Evolutionary conservation across 1,140 invertebrate genomes (phyloP).

Genomic region (Lepidurus packardi): DNA sequence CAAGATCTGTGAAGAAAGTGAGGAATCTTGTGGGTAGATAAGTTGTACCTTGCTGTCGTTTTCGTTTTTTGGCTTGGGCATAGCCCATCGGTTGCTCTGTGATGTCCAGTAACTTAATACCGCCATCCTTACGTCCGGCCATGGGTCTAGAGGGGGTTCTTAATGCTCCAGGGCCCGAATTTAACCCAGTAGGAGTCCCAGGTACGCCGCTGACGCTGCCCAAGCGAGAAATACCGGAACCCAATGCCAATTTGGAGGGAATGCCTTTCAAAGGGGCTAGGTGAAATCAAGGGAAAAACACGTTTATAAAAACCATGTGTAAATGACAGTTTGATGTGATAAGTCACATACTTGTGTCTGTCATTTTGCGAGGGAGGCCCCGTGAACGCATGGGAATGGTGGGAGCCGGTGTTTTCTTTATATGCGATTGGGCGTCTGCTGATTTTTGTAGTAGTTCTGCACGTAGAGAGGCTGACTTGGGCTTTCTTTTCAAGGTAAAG

Average conservation of each 20-base stretch:
- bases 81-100: slow-evolving; percentile 75
- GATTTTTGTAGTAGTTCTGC: slow-evolving; percentile 88
- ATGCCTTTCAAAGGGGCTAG: slow-evolving; percentile 83
- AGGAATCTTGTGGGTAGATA: not conserved
- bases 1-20: slow-evolving; percentile 21
- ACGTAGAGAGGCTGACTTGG: slow-evolving; percentile 84
- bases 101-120: slow-evolving; percentile 88
- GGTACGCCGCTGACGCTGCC: slow-evolving; percentile 31
- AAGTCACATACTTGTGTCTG: slow-evolving; percentile 74
- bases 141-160: slow-evolving; percentile 48
- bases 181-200: slow-evolving; percentile 10
- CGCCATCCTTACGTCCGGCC: slow-evolving; percentile 70
- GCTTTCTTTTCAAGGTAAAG: slow-evolving; percentile 89
- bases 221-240: slow-evolving; percentile 46
- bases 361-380: slow-evolving; percentile 94
- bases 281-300: slow-evolving; percentile 34
- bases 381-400: slow-evolving; percentile 84
- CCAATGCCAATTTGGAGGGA: slow-evolving; percentile 56
- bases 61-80: slow-evolving; percentile 58
- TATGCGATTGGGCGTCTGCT: slow-evolving; percentile 69
- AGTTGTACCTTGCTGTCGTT: slow-evolving; percentile 53
- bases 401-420: slow-evolving; percentile 80
- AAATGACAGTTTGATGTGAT: not conserved
- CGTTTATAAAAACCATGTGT: not conserved
- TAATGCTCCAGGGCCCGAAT: slow-evolving; percentile 39